Evolutionary conservation across 2,113 vertebrate species (phyloP).

Genomic region (Dermatemys mawii): DNA sequence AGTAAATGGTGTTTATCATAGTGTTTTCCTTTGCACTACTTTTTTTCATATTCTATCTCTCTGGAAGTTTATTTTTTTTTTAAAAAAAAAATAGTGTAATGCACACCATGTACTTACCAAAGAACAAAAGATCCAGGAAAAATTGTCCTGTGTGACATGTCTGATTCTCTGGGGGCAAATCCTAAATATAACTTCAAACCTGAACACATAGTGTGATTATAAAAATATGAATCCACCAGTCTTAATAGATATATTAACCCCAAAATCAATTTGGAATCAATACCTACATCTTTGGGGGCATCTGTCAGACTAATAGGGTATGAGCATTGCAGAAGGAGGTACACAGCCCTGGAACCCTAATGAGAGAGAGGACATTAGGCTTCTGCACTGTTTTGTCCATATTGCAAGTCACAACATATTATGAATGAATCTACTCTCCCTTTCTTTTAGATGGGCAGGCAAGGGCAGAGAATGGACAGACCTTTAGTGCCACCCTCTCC

Average conservation of each 20-base stretch:
- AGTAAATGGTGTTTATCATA: not conserved
- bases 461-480: not conserved
- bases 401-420: not conserved
- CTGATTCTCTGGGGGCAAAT: not conserved
- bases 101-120: not conserved
- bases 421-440: not conserved
- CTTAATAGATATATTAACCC: not conserved
- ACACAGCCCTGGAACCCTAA: not conserved
- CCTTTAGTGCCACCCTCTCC: not conserved
- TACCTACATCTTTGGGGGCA: not conserved
- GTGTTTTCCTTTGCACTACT: not conserved
- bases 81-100: not conserved
- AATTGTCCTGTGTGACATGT: not conserved
- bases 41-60: not conserved
- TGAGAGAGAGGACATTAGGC: not conserved
- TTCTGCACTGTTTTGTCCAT: not conserved
- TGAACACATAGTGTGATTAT: not conserved
- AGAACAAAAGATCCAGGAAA: not conserved
- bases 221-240: not conserved
- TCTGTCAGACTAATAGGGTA: not conserved
- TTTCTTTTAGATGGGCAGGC: not conserved
- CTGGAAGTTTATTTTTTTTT: not conserved
- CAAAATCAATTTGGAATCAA: not conserved
- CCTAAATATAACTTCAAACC: not conserved
- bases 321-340: not conserved